Base-by-base conservation (phyloP, 1,140 invertebrate genomes). In the Drosophila parvula region DNA sequence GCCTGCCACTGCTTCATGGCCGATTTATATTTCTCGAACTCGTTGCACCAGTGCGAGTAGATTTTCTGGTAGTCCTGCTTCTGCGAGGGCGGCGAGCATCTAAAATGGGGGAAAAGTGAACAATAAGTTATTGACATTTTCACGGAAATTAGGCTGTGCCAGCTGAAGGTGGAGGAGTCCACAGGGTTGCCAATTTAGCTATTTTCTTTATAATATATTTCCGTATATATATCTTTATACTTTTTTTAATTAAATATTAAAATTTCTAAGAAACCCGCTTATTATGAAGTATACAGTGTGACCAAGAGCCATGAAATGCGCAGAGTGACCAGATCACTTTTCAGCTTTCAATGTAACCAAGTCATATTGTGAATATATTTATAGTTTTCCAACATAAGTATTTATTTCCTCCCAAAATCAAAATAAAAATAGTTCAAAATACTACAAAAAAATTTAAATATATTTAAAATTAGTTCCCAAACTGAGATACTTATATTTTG, bases 31-130 rank as follows among this genome's bases (percentile, higher is more conserved):
- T 96, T 96, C 92, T 96, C 95, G 91, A 96, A 96, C 92, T 96
- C 95, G 82, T 96, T 95, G 92, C 96, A 96, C 96, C 96, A 96
- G 80, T 96, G 95, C 38, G 95, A 95, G 88, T 96, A 96, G 65
- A 96, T 94, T 92, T 95, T 95, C 79, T 95, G 94, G 77, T 96
- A 96, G 81, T 95, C 95, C 76, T 95, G 94, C 34, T 94, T 94
- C 91, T 95, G 95, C 65, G 93, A 95, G 4, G 95, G 95, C 67
- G 95, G 94, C 64, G 94, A 93, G 92, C 95, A 95, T 83, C 95
- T 95, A 62, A 64, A 44, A 45, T 10, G 47, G 18, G 53, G 51
- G 48, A 38, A 34, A 53, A 16, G 38, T n/a, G 34, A 67, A 56
- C 62, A 74, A 65, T 70, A 73, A 79, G 75, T 79, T 82, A 75